Evolutionary conservation across 2,888 invertebrate genomes (phyloP), one percentile per base, ranked within the genome.

Genomic region (Drosophila parthenogenetica): DNA sequence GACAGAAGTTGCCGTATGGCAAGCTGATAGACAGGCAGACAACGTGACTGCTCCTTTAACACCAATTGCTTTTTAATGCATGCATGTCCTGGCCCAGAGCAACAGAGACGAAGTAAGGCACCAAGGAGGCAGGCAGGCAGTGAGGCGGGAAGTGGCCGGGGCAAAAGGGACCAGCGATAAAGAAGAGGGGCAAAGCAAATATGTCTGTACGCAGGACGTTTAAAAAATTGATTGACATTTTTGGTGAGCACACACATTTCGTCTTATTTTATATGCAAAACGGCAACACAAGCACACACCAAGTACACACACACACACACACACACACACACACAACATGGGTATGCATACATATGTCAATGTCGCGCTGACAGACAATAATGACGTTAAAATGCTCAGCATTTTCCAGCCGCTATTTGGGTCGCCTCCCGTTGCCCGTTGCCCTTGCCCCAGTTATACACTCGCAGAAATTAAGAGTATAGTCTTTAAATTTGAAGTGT

Each of bases 361-460:
- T 81, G 90, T 86, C 76, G 81, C 86, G 77, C 81, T 81, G 90
- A 84, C 90, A 89, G 87, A 89, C 86, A 87, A 90, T 90, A 89
- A 90, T 89, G 87, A 83, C 85, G 85, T 89, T 90, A 89, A 89
- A 89, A 80, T 84, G 83, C 76, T 77, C 73, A 81, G 69, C 87
- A 87, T 89, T 89, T 87, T 81, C 50, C 72, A 61, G 61, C 53
- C 69, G 73, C 61, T 57, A 69, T 75, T 79, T 79, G 72, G 70
- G 77, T 68, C 57, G 61, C 46, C 22, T 68, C 40, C 37, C 54
- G 25, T 42, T 50, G 51, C 40, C 37, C 54, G 25, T 42, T 50
- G 51, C 19, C 48, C 39, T 53, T 45, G 57, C 7, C 7, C 32
- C 13, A 13, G 22, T 39, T 37, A 13, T 42, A 46, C 46, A 57